Evolutionary conservation across 2,113 vertebrate genomes (phyloP).

Genomic region (Caretta caretta): DNA sequence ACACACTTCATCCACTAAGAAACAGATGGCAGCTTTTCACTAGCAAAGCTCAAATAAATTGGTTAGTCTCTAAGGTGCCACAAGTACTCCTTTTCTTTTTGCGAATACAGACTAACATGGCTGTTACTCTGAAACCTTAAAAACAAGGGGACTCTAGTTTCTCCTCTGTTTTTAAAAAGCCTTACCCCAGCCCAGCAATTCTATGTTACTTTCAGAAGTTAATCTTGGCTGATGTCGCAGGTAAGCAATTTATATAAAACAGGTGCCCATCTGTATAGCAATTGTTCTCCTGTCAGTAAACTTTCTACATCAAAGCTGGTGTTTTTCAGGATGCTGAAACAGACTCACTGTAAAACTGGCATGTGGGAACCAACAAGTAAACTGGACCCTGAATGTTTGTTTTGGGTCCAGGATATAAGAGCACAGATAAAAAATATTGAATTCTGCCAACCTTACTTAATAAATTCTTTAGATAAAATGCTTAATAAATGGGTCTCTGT

Average conservation of each 20-base stretch:
- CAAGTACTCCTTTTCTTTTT: too few relatives aligned
- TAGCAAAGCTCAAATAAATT: too few relatives aligned
- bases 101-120: too few relatives aligned
- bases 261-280: background rate
- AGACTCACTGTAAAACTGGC: background rate
- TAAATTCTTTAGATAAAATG: background rate
- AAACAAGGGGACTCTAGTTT: background rate
- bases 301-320: background rate
- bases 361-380: background rate
- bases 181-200: constrained; percentile 42
- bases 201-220: constrained; percentile 1
- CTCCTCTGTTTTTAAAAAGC: background rate
- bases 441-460: too few relatives aligned
- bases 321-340: background rate
- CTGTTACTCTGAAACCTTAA: too few relatives aligned
- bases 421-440: too few relatives aligned
- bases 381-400: background rate
- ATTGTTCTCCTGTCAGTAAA: constrained; percentile 14
- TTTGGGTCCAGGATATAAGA: background rate
- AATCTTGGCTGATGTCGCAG: background rate
- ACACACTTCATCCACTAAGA: background rate
- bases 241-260: constrained; percentile 58
- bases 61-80: too few relatives aligned
- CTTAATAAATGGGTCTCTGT: background rate
- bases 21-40: background rate